Evolutionary conservation across 2,113 vertebrate genomes (phyloP).

Genomic region (Pterocles burchelli): DNA sequence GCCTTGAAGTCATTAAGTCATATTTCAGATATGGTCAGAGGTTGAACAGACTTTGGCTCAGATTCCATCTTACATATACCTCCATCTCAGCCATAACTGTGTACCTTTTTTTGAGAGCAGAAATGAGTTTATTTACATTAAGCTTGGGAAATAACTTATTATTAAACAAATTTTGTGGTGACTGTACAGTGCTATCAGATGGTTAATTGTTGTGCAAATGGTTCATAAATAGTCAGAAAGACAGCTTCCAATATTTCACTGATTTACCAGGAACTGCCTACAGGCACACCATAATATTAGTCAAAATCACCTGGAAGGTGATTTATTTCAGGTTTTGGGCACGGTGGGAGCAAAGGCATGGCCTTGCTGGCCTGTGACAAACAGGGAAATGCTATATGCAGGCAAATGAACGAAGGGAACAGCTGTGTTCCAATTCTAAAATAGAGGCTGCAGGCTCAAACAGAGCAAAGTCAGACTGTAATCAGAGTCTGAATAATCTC

Average conservation of each 20-base stretch:
- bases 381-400: not conserved
- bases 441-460: not conserved
- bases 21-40: not conserved
- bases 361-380: not conserved
- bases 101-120: not conserved
- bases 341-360: not conserved
- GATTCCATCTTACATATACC: not conserved
- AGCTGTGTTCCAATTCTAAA: not conserved
- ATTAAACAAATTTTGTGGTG: not conserved
- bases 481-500: not conserved
- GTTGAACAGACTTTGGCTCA: not conserved
- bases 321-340: not conserved
- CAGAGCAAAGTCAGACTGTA: not conserved
- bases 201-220: not conserved
- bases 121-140: not conserved
- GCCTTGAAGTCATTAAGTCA: too few species aligned
- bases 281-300: not conserved
- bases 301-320: not conserved
- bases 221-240: not conserved
- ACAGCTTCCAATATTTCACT: not conserved
- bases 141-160: not conserved
- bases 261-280: not conserved
- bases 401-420: not conserved
- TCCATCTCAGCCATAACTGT: not conserved
- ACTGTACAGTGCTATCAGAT: not conserved